These are phyloP conservation scores for Phragmatobia fuliginosa DNA, from an alignment of 2,888 invertebrate species.

Conservation along the genomic window DNA sequence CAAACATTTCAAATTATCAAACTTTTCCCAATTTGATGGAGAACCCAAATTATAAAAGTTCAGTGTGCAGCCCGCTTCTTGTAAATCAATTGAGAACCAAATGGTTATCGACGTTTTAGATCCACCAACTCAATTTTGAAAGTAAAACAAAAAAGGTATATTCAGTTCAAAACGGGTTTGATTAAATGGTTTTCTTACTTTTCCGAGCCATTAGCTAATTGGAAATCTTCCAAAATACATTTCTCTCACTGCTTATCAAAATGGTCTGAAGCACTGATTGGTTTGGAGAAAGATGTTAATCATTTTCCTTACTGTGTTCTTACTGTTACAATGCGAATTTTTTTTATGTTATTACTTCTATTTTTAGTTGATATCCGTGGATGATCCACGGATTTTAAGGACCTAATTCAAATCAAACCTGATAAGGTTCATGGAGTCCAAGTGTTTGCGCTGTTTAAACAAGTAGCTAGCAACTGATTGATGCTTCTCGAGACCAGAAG, in stretches of 20 bases:
- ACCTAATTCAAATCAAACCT: background rate
- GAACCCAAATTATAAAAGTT: constrained; percentile 9
- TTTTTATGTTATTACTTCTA: background rate
- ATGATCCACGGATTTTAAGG: background rate
- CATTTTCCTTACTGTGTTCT: background rate
- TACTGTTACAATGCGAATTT: background rate
- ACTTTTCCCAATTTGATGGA: background rate
- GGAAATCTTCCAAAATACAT: constrained; percentile 48
- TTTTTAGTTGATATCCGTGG: background rate
- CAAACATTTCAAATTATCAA: background rate
- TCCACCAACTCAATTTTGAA: constrained; percentile 42
- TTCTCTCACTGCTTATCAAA: constrained; percentile 28
- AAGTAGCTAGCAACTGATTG: no score
- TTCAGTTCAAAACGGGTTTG: constrained; percentile 44
- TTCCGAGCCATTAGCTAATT: constrained; percentile 62
- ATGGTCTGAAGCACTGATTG: constrained; percentile 22
- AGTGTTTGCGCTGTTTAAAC: no score
- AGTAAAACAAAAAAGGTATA: constrained; percentile 49
- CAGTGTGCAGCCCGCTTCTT: background rate
- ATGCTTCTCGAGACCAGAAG: no score
- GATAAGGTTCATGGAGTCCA: no score
- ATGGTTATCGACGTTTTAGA: constrained; percentile 16
- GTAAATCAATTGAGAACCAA: constrained; percentile 25
- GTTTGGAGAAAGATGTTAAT: constrained; percentile 16
- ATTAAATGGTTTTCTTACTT: constrained; percentile 50